Evolutionary conservation across 2,113 vertebrate species (phyloP), one percentile per base, ranked within the genome.

Genomic region (Cariama cristata): DNA sequence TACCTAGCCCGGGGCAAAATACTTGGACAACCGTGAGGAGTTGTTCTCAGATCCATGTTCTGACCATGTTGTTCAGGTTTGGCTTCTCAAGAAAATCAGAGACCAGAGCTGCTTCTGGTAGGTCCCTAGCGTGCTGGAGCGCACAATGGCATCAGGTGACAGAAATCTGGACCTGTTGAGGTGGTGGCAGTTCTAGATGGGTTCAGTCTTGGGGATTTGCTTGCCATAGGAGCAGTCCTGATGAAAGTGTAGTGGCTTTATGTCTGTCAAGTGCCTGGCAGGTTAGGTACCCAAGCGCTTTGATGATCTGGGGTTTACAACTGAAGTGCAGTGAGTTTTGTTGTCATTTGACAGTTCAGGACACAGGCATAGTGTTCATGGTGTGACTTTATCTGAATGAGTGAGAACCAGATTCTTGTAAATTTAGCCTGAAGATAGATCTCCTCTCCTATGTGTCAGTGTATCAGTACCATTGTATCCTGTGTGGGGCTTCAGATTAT

Each of bases 71-170:
- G 0, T 62, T 93, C 2, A 4, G 12, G 8, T 79, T 77, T 91
- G 47, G 7, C 38, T 67, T 86, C 38, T 94, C n/a, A 63, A 50
- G 76, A 86, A 91, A 27, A 60, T 76, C 17, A 15, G 58, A 74
- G 53, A 14, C 26, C 68, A 56, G 45, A 84, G 19, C 40, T n/a
- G 59, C 24, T 79, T 5, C 35, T 60, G 21, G 3, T 73, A 56
- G 56, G 14, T 79, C 40, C 12, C 8, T 15, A 21, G 8, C 32
- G 13, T 63, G 28, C 76, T 50, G 21, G 56, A 64, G 55, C 45
- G 8, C n/a, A 24, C 0, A 0, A 3, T 74, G 35, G 26, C 13
- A 40, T 63, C 22, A 28, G 20, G 10, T 88, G 56, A 33, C 21
- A 72, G 69, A 90, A 92, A 64, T 59, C 12, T 1, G 1, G 22